Percentiles rank a stretch among this genome's conserved stretches.
phyloP scores from a whole-genome alignment of 2,113 vertebrate genomes.

The Prolemur simus region DNA sequence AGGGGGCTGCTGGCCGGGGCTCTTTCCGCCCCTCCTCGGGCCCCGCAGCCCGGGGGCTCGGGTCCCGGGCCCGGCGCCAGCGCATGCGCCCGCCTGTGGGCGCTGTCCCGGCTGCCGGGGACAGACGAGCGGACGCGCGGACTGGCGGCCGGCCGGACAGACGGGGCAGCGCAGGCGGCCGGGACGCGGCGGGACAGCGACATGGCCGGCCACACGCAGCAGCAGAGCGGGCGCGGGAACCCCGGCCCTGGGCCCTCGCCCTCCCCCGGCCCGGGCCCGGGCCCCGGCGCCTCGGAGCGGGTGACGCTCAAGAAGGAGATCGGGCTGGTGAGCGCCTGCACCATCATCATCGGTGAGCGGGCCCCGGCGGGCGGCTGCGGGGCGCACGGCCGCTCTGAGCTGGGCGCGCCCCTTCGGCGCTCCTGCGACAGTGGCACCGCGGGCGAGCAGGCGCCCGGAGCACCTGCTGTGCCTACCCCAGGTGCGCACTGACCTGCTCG shows the following conservation, averaged over 20 bases:
- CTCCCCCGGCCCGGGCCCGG: constrained; percentile 46
- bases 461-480: neutral
- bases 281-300: constrained; percentile 69
- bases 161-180: constrained; percentile 43
- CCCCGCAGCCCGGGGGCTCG: neutral
- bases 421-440: neutral
- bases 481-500: no score
- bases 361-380: neutral
- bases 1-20: constrained; percentile 46
- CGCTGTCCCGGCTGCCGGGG: constrained; percentile 59
- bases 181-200: constrained; percentile 57
- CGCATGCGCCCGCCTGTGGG: constrained; percentile 76
- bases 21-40: constrained; percentile 55
- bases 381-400: neutral
- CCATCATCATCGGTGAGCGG: constrained; percentile 93
- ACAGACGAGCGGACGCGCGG: constrained; percentile 20
- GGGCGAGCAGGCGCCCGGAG: neutral
- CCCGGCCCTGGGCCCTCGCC: constrained; percentile 47
- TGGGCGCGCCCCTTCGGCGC: neutral
- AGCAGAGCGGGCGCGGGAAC: constrained; percentile 58
- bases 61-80: constrained; percentile 67
- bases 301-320: constrained; percentile 95
- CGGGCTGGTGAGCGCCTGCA: constrained; percentile 93
- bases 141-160: constrained; percentile 27
- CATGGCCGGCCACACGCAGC: constrained; percentile 71